These are phyloP conservation scores for Bombus picipes DNA, from an alignment of 1,140 invertebrate species.

Conservation along the genomic window DNA sequence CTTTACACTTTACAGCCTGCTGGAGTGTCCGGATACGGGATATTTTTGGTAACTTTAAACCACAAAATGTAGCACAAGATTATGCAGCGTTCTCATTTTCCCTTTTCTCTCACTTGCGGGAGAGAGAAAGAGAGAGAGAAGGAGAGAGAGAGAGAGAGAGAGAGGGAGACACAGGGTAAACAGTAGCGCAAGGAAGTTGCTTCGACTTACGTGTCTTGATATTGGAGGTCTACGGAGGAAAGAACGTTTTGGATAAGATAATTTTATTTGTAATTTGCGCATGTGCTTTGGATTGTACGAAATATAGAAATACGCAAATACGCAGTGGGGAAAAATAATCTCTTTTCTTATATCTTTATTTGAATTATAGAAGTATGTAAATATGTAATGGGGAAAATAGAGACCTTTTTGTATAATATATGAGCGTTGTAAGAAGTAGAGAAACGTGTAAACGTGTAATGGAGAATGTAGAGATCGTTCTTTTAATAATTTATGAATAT, in stretches of 20 bases:
- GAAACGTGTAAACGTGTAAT: no score
- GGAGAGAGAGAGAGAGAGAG: no score
- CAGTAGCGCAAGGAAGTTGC: conserved; percentile 54
- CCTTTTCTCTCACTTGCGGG: conserved; percentile 1
- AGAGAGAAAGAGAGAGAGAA: neutral
- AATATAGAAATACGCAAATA: no score
- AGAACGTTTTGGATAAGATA: neutral
- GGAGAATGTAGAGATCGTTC: no score
- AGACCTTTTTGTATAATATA: no score
- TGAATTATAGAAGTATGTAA: no score
- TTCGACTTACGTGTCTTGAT: conserved; percentile 13
- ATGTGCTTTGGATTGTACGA: no score
- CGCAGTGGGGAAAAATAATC: no score
- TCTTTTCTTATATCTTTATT: no score
- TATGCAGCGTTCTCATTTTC: neutral
- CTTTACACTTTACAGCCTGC: conserved; percentile 67
- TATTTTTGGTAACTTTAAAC: conserved; percentile 78
- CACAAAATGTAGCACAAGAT: conserved; percentile 59
- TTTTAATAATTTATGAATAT: no score
- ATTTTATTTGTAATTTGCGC: neutral
- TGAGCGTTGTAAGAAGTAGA: no score
- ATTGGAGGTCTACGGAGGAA: neutral
- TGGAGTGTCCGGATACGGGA: conserved; percentile 71
- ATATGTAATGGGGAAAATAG: no score
- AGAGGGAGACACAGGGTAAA: neutral